Percentiles rank a stretch among this genome's conserved stretches.
Evolutionary conservation across 2,888 invertebrate genomes (phyloP).

Genomic region (Drosophila algonquin): DNA sequence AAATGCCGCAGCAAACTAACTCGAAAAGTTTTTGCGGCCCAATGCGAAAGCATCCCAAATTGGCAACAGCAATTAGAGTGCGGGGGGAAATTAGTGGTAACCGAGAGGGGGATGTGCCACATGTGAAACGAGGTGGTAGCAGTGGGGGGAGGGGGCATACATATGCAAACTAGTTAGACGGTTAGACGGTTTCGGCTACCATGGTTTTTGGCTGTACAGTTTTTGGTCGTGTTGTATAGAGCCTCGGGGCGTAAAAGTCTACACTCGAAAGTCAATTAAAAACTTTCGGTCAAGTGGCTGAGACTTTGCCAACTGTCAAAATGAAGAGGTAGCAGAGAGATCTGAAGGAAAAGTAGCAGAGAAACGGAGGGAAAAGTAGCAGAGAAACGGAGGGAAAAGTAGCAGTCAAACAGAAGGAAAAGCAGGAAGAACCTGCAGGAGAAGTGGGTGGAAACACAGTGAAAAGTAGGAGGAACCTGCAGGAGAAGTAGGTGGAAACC

Average conservation of each 20-base stretch:
- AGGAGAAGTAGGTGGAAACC: neutral
- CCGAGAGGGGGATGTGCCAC: neutral
- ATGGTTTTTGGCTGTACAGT: constrained; percentile 27
- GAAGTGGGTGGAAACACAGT: neutral
- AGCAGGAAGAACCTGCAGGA: too few species aligned
- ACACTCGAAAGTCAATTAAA: constrained; percentile 70
- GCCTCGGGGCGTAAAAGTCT: constrained; percentile 37
- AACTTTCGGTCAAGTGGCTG: constrained; percentile 69
- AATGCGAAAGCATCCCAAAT: constrained; percentile 22
- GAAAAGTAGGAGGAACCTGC: too few species aligned
- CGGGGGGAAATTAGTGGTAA: constrained; percentile 1
- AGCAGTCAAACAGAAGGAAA: neutral
- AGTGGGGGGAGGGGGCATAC: constrained; percentile 21
- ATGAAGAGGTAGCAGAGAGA: neutral
- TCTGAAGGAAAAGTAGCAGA: too few species aligned
- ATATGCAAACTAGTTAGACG: constrained; percentile 57
- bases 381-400: neutral
- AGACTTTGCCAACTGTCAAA: constrained; percentile 20
- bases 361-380: too few species aligned
- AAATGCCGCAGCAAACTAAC: constrained; percentile 57
- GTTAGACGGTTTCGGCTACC: constrained; percentile 30
- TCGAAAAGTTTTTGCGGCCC: constrained; percentile 58
- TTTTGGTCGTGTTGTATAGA: neutral
- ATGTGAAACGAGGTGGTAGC: neutral
- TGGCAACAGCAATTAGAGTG: constrained; percentile 59